Conservation (phyloP, 2,888 invertebrate species). For the Drosophila falleni region DNA sequence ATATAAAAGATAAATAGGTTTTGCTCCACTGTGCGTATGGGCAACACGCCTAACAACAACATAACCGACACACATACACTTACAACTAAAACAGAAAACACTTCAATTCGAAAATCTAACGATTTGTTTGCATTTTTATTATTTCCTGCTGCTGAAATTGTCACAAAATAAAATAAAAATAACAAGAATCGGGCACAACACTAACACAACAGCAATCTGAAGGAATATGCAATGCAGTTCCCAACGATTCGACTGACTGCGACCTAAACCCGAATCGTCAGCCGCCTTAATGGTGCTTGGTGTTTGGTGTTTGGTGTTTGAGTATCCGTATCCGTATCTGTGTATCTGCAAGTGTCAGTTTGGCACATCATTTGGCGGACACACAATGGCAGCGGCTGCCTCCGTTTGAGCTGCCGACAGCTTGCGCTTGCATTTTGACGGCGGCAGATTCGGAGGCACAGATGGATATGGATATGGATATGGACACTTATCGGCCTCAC, state of each 20-base stretch:
- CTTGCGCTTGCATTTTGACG: conserved; percentile 73
- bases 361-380: conserved; percentile 80
- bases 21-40: conserved; percentile 55
- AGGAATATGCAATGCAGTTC: conserved; percentile 33
- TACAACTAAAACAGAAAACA: conserved; percentile 49
- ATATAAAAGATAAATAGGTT: too few species aligned
- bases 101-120: conserved; percentile 78
- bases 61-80: conserved; percentile 37
- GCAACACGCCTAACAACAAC: conserved; percentile 47
- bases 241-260: not conserved
- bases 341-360: conserved; percentile 77
- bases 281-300: conserved; percentile 54
- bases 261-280: conserved; percentile 15
- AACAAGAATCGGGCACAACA: conserved; percentile 48
- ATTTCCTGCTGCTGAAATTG: conserved; percentile 81
- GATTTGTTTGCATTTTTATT: conserved; percentile 83
- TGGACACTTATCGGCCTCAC: conserved; percentile 48
- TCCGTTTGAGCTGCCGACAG: conserved; percentile 69
- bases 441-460: conserved; percentile 74
- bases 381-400: conserved; percentile 73
- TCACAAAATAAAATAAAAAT: conserved; percentile 76
- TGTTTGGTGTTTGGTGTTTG: too few species aligned
- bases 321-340: conserved; percentile 58
- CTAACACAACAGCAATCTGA: conserved; percentile 1
- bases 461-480: conserved; percentile 47